Evolutionary conservation across 2,888 invertebrate genomes (phyloP), one percentile per base, ranked within the genome.

Genomic region (Phaedon cochleariae): DNA sequence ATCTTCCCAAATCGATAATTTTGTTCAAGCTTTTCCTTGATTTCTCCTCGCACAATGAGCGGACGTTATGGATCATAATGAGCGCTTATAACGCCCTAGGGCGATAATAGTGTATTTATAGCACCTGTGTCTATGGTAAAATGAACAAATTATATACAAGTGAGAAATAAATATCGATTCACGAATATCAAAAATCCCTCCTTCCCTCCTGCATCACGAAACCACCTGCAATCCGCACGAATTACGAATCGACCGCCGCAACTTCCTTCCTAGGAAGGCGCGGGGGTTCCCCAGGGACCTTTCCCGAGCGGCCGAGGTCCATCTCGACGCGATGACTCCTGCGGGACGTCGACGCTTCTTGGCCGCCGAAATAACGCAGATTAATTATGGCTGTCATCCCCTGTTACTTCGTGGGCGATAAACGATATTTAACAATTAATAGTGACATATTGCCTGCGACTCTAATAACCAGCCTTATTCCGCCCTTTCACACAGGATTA

Each of bases 381-480:
- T 83, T 83, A 83, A 83, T 83, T 83, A 83, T 79, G 76, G 78
- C 81, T 80, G 83, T 83, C 83, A 83, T 81, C 81, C 81, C 77
- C 79, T 75, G 81, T 83, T 82, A 82, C 81, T 81, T 81, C 80
- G 77, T 77, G 78, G 77, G 76, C 82, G 81, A 82, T 81, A 82
- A 82, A 82, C 82, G 81, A 83, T 83, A 83, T 83, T 83, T 83
- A 83, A 83, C 82, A 83, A 83, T 83, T 83, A 83, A 80, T 80
- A 77, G 75, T 82, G 83, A 83, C 83, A 82, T 77, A 79, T 79
- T 76, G 77, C 77, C 73, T 72, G 71, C 75, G 71, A 73, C 73
- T 75, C 71, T 76, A 75, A 76, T 77, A 75, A 77, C 71, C 73
- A 70, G 74, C 74, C 71, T 73, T 73, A 73, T 70, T 73, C 67